Evolutionary conservation across 2,888 invertebrate species (phyloP).

Genomic region (Acanthoscelides obtectus): DNA sequence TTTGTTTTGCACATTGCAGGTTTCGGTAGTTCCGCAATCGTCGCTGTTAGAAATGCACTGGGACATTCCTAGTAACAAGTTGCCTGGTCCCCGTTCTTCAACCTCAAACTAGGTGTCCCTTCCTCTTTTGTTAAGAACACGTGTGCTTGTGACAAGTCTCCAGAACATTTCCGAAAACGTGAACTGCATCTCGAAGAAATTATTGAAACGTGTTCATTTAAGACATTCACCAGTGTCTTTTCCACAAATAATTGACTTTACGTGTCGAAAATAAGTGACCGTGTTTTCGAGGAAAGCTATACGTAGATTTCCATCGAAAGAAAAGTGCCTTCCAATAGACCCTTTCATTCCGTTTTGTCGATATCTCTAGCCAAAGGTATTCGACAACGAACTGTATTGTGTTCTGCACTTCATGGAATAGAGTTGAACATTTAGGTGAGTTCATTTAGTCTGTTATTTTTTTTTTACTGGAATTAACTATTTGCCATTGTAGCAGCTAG

Average conservation of each 20-base stretch:
- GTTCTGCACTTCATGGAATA: not conserved
- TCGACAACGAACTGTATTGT: not conserved
- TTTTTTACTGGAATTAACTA: too few relatives aligned
- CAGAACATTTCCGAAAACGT: not conserved
- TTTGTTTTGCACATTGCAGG: not conserved
- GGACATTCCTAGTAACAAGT: not conserved
- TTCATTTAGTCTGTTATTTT: not conserved
- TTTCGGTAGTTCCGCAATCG: not conserved
- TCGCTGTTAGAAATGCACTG: not conserved
- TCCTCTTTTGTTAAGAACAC: too few relatives aligned
- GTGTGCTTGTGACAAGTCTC: not conserved
- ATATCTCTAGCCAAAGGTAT: not conserved
- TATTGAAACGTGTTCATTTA: not conserved
- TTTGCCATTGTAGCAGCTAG: too few relatives aligned
- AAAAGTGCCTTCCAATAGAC: not conserved
- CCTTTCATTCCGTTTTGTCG: not conserved
- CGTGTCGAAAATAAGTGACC: not conserved
- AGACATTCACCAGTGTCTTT: not conserved
- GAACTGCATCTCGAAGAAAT: not conserved
- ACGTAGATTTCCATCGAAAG: not conserved
- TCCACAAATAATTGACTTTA: not conserved
- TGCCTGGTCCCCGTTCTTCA: not conserved
- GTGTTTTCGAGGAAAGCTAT: not conserved
- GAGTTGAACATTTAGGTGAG: not conserved
- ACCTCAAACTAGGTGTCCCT: not conserved